phyloP scores from a whole-genome alignment of 2,888 invertebrate species.

The Epistrophe grossulariae region DNA sequence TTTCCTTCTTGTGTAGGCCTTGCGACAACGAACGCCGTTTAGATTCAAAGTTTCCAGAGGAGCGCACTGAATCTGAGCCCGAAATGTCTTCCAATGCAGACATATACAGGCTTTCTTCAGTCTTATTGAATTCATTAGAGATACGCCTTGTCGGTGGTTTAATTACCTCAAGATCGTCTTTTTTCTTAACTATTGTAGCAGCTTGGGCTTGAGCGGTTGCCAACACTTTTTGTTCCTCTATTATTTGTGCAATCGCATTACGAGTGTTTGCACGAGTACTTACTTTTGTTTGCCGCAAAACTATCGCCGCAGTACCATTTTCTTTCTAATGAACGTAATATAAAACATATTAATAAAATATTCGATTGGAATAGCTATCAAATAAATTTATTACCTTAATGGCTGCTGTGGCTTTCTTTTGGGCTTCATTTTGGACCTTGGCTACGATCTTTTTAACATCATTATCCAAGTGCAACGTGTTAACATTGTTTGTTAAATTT shows the following conservation, averaged over 20 bases:
- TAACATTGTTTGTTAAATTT: constrained; percentile 90
- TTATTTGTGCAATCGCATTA: constrained; percentile 67
- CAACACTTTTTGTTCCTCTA: constrained; percentile 69
- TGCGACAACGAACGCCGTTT: constrained; percentile 64
- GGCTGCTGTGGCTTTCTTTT: constrained; percentile 41
- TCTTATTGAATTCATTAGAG: constrained; percentile 89
- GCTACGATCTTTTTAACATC: constrained; percentile 83
- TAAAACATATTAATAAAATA: not conserved
- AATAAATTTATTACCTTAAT: constrained; percentile 45
- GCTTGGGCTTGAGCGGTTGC: constrained; percentile 77
- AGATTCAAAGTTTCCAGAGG: constrained; percentile 81
- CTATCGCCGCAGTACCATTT: constrained; percentile 59
- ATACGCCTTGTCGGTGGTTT: constrained; percentile 84
- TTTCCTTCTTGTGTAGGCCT: constrained; percentile 20
- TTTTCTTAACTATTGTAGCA: constrained; percentile 78
- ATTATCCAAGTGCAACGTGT: constrained; percentile 78
- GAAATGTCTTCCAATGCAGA: constrained; percentile 90
- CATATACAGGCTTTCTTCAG: constrained; percentile 90
- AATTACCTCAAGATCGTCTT: constrained; percentile 80
- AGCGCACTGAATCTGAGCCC: constrained; percentile 81
- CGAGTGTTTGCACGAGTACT: constrained; percentile 73
- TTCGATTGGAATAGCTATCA: not conserved
- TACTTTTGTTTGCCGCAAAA: constrained; percentile 74
- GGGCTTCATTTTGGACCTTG: constrained; percentile 76
- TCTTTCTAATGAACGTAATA: constrained; percentile 74